Percentiles rank a stretch among this genome's conserved stretches.
phyloP scores from a whole-genome alignment of 2,888 invertebrate species.

The Mythimna albipuncta region DNA sequence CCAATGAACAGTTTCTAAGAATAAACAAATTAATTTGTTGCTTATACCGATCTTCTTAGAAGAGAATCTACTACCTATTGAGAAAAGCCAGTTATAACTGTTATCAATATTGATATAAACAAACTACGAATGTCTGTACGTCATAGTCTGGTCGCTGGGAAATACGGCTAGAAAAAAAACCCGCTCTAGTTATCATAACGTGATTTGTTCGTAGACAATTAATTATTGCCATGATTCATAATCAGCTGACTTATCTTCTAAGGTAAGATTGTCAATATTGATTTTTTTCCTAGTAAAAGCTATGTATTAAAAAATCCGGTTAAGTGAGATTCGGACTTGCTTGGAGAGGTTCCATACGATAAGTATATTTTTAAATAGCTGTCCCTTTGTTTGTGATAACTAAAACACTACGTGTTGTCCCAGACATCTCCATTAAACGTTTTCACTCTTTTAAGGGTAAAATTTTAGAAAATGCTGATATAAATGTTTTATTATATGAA shows the following conservation, averaged over 20 bases:
- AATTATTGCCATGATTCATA: slow-evolving; percentile 21
- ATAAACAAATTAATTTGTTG: slow-evolving; percentile 1
- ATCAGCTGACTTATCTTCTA: background rate
- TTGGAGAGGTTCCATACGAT: too few relatives aligned
- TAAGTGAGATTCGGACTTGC: too few relatives aligned
- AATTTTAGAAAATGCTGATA: too few relatives aligned
- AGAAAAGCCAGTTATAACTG: slow-evolving; percentile 1
- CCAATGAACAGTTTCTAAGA: background rate
- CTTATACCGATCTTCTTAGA: background rate
- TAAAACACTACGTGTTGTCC: too few relatives aligned
- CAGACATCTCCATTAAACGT: too few relatives aligned
- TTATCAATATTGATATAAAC: slow-evolving; percentile 1
- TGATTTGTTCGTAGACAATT: slow-evolving; percentile 24
- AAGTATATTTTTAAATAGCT: too few relatives aligned
- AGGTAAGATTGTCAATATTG: background rate
- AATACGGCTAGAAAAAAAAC: slow-evolving; percentile 29
- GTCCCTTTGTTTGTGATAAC: too few relatives aligned
- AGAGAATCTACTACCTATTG: background rate
- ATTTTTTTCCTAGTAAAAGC: background rate
- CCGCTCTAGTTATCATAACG: slow-evolving; percentile 31
- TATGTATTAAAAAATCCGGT: background rate
- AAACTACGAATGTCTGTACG: slow-evolving; percentile 16
- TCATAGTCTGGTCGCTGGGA: slow-evolving; percentile 23
- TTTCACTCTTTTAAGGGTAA: too few relatives aligned
- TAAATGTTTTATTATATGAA: too few relatives aligned